These are phyloP conservation scores for Symphodus melops DNA, from an alignment of 2,113 vertebrate species.

Conservation along the genomic window DNA sequence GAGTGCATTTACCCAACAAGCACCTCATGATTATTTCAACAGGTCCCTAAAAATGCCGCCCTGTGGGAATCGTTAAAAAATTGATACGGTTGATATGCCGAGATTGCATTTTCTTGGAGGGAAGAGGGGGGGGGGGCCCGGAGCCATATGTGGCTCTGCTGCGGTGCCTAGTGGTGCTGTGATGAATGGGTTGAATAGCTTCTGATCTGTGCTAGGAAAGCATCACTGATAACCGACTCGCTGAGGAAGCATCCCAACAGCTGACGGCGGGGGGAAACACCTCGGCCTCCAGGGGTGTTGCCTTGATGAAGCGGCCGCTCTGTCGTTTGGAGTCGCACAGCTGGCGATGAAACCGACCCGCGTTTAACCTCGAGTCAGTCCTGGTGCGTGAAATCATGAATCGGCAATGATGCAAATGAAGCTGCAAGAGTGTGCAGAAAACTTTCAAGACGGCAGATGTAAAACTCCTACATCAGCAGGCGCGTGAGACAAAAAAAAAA, in stretches of 20 bases:
- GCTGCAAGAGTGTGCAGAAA: not conserved
- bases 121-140: conserved; percentile 39
- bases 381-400: conserved; percentile 17
- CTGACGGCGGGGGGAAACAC: conserved; percentile 51
- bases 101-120: conserved; percentile 62
- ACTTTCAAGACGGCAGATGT: conserved; percentile 7
- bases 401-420: conserved; percentile 15
- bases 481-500: not conserved
- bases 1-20: conserved; percentile 74
- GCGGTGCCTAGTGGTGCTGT: conserved; percentile 60
- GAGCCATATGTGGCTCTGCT: conserved; percentile 60
- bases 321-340: conserved; percentile 2
- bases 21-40: conserved; percentile 80
- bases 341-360: conserved; percentile 8
- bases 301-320: conserved; percentile 7
- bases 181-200: conserved; percentile 61
- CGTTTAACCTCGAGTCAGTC: conserved; percentile 1
- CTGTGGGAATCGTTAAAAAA: conserved; percentile 68
- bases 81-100: conserved; percentile 71
- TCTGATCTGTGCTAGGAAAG: conserved; percentile 69
- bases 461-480: conserved; percentile 17
- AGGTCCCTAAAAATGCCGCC: conserved; percentile 68
- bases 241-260: conserved; percentile 37
- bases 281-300: conserved; percentile 33
- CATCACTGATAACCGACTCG: conserved; percentile 25